These are phyloP conservation scores for silkworm (Bombyx mori) DNA, from an alignment of 1,140 invertebrate species.

Conservation along the genomic window DNA sequence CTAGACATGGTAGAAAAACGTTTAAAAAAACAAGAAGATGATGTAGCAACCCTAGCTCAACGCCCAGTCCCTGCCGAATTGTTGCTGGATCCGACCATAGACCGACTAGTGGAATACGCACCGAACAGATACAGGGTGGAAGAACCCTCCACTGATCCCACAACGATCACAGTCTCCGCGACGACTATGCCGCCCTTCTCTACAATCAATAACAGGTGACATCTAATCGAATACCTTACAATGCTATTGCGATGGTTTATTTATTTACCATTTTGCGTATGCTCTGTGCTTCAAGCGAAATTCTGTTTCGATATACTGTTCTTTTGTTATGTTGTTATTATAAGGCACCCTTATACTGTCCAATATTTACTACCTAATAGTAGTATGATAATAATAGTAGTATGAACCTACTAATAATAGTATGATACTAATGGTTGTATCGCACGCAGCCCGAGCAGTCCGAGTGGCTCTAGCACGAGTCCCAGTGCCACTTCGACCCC, in stretches of 20 bases:
- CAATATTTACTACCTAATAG: too few species aligned
- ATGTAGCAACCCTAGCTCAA: constrained; percentile 80
- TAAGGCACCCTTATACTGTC: too few species aligned
- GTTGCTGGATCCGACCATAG: constrained; percentile 82
- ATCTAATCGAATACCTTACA: constrained; percentile 32
- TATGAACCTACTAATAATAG: constrained; percentile 8
- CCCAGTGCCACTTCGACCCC: constrained; percentile 4
- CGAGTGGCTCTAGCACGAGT: constrained; percentile 31
- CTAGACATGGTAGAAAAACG: constrained; percentile 87
- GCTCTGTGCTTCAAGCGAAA: constrained; percentile 5
- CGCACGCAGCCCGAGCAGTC: constrained; percentile 49
- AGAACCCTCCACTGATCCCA: constrained; percentile 49
- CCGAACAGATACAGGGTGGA: constrained; percentile 73
- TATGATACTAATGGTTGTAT: constrained; percentile 50
- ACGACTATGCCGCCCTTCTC: constrained; percentile 34
- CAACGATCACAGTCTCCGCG: constrained; percentile 57
- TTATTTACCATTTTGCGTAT: background rate
- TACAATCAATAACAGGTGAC: constrained; percentile 51
- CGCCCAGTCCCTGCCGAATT: constrained; percentile 80
- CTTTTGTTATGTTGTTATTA: constrained; percentile 9
- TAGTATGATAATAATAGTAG: too few species aligned
- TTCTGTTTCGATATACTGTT: constrained; percentile 16
- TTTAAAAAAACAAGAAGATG: constrained; percentile 86
- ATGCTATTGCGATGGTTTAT: constrained; percentile 25
- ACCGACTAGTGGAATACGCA: constrained; percentile 82